Evolutionary conservation across 1,140 invertebrate species (phyloP), one percentile per base, ranked within the genome.

Genomic region (Zeugodacus cucurbitae): DNA sequence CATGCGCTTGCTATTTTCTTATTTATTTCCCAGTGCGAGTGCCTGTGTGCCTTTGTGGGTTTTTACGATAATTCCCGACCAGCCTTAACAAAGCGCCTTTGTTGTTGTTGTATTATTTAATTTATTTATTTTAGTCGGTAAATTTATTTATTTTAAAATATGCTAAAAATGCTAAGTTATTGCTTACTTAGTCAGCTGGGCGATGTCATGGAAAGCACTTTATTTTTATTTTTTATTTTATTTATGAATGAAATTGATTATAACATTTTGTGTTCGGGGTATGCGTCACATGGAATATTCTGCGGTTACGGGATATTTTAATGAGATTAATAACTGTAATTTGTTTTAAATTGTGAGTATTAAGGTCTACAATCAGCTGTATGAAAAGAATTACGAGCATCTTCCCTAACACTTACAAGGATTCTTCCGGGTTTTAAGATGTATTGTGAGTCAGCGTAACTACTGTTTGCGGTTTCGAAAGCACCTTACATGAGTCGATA

Each of bases 81-180:
- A 74, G 34, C 67, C 67, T 74, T 41, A 74, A 74, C 67, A 74
- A 41, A 34, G 5, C 37, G 34, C 34, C 2, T 74, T 74, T 74
- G 26, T 64, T 64, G 26, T 74, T 37, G 22, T 74, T 74, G 4
- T 74, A 41, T 74, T 74, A n/a, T 74, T 74, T 74, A 37, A 37
- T 74, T 74, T 34, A 74, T 37, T 74, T 74, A 8, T 37, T 41
- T 41, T 37, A 37, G 67, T 41, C 67, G 82, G 10, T 10, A 5
- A 86, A 86, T 86, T 32, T 58, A 86, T 86, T 86, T 86, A 57
- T 86, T 86, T 86, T n/a, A 74, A 86, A 86, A 86, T 54, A 48
- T 32, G 82, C 82, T 86, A 54, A 82, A 82, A 82, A 44, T 48
- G 8, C 74, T 14, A 82, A 54, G 44, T 86, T 86, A 57, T 54